Evolutionary conservation across 2,888 invertebrate genomes (phyloP).

Genomic region (Neria commutata): DNA sequence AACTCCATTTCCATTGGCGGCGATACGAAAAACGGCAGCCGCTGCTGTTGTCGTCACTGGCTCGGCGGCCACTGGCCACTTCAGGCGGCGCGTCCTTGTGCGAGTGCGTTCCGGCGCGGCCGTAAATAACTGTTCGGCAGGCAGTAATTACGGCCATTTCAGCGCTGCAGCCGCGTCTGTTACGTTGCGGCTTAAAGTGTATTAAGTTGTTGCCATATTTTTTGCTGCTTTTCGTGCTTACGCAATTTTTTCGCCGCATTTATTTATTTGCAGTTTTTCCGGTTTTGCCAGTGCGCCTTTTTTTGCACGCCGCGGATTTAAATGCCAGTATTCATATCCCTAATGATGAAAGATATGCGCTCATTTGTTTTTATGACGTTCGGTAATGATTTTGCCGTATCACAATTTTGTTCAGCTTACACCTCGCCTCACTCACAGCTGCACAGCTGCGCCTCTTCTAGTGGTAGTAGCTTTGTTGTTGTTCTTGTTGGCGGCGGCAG

Average conservation of each 20-base stretch:
- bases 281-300: constrained; percentile 13
- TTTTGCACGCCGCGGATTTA: constrained; percentile 28
- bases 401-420: too few relatives aligned
- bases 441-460: neutral
- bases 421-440: too few relatives aligned
- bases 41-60: neutral
- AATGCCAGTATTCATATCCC: constrained; percentile 36
- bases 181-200: constrained; percentile 9
- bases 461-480: constrained; percentile 7
- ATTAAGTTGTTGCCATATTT: constrained; percentile 9
- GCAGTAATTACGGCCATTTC: constrained; percentile 42
- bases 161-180: constrained; percentile 12
- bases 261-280: constrained; percentile 1
- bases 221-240: neutral
- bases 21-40: constrained; percentile 3
- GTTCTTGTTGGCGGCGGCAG: constrained; percentile 9
- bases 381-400: constrained; percentile 54
- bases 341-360: constrained; percentile 51
- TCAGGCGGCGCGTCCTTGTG: constrained; percentile 37
- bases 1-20: constrained; percentile 7
- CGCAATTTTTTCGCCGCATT: neutral
- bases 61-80: neutral
- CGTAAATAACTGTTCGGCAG: constrained; percentile 20
- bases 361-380: constrained; percentile 55
- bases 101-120: constrained; percentile 29